These are phyloP conservation scores for Drosophila trichaetosa DNA, from an alignment of 2,888 invertebrate genomes.

Conservation along the genomic window DNA sequence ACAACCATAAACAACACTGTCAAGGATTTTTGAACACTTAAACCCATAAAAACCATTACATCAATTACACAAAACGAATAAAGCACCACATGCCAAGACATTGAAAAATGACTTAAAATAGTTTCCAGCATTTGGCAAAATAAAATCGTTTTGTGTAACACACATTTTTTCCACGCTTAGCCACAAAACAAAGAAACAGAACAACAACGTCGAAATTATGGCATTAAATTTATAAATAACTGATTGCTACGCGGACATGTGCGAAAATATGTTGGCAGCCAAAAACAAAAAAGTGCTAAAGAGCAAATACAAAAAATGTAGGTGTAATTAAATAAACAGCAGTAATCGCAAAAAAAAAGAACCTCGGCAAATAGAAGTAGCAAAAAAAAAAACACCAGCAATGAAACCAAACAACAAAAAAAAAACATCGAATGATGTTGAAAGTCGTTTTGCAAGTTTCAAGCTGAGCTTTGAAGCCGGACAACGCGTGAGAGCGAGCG, in stretches of 20 bases:
- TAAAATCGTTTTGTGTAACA: slow-evolving; percentile 19
- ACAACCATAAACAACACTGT: neutral
- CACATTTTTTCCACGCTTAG: slow-evolving; percentile 23
- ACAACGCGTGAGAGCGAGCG: slow-evolving; percentile 11
- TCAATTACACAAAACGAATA: slow-evolving; percentile 17
- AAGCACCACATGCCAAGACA: slow-evolving; percentile 32
- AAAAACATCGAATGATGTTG: slow-evolving; percentile 73
- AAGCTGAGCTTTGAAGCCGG: slow-evolving; percentile 52
- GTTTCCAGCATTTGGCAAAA: slow-evolving; percentile 10
- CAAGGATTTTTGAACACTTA: neutral
- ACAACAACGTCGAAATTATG: slow-evolving; percentile 24
- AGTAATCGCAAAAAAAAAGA: slow-evolving; percentile 24
- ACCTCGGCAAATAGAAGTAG: slow-evolving; percentile 27
- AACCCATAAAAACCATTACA: neutral
- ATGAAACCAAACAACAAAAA: slow-evolving; percentile 13
- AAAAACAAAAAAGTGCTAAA: slow-evolving; percentile 46
- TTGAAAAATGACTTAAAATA: slow-evolving; percentile 13
- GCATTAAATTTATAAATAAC: slow-evolving; percentile 48
- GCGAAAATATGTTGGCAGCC: slow-evolving; percentile 55
- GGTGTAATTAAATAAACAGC: slow-evolving; percentile 64
- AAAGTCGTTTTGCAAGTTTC: slow-evolving; percentile 84
- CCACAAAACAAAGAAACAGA: slow-evolving; percentile 14
- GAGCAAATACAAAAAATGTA: slow-evolving; percentile 49
- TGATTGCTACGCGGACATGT: slow-evolving; percentile 31
- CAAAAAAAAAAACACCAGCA: slow-evolving; percentile 22